Evolutionary conservation across 2,113 vertebrate species (phyloP).

Genomic region (Carassius carassius): DNA sequence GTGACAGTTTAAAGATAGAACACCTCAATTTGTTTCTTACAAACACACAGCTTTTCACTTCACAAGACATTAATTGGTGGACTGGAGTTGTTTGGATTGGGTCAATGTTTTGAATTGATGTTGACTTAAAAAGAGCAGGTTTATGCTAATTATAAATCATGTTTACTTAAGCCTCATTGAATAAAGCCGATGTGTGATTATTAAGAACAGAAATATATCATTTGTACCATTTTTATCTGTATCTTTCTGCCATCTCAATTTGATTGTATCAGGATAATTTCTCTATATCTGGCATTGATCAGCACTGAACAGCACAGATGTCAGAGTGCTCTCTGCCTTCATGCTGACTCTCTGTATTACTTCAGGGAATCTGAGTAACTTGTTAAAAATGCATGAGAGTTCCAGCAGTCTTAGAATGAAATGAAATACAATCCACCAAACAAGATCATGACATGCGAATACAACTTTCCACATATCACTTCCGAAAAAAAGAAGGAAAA

Average conservation of each 20-base stretch:
- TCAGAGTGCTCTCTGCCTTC: background rate
- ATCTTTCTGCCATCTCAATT: background rate
- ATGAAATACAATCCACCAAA: slow-evolving; percentile 27
- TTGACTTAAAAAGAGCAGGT: background rate
- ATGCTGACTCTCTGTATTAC: slow-evolving; percentile 18
- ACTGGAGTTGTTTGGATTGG: background rate
- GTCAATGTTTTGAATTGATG: background rate
- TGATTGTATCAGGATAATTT: background rate
- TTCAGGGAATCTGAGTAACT: slow-evolving; percentile 24
- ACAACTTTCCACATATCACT: slow-evolving; percentile 11
- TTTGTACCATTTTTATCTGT: slow-evolving; percentile 17
- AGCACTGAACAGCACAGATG: background rate
- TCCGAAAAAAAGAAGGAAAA: background rate
- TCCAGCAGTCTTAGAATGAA: slow-evolving; percentile 11
- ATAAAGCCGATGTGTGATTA: background rate
- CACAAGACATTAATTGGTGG: background rate
- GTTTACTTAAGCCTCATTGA: background rate
- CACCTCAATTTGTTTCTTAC: background rate
- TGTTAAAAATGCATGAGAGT: slow-evolving; percentile 40
- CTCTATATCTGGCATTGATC: background rate
- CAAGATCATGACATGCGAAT: background rate
- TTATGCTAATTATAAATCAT: slow-evolving; percentile 5
- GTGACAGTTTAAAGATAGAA: background rate
- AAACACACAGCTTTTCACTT: background rate
- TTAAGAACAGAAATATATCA: background rate